Percentiles rank a stretch among this genome's conserved stretches.
Conservation (phyloP, 2,888 invertebrate genomes). For the Tenthredo amoena region DNA sequence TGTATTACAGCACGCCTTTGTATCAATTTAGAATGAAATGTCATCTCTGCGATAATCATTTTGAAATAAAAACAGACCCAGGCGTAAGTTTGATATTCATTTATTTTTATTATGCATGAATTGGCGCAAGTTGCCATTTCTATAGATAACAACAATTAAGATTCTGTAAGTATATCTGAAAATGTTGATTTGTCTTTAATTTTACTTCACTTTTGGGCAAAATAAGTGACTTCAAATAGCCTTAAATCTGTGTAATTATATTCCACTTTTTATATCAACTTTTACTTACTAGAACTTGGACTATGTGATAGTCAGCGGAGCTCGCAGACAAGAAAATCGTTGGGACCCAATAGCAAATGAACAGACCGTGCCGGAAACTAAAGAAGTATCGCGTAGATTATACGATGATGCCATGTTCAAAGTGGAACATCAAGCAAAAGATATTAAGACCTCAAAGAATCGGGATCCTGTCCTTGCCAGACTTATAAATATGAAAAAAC, state of each 20-base stretch:
- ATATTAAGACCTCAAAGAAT: constrained; percentile 85
- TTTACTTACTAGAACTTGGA: constrained; percentile 92
- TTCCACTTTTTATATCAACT: constrained; percentile 61
- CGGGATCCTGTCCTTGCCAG: constrained; percentile 87
- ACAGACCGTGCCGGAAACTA: constrained; percentile 95
- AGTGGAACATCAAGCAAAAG: constrained; percentile 94
- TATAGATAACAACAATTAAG: constrained; percentile 11
- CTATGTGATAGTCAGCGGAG: constrained; percentile 97
- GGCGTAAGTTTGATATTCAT: constrained; percentile 83
- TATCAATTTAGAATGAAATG: constrained; percentile 99
- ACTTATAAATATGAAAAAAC: constrained; percentile 89
- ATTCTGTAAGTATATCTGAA: constrained; percentile 26
- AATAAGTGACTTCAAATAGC: background rate
- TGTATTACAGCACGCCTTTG: constrained; percentile 98
- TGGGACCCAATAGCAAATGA: constrained; percentile 99
- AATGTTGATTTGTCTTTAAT: constrained; percentile 16
- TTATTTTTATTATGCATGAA: constrained; percentile 4
- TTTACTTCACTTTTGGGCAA: background rate
- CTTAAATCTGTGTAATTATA: background rate
- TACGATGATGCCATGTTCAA: constrained; percentile 99
- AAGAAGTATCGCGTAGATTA: constrained; percentile 92
- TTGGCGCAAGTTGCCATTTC: constrained; percentile 6
- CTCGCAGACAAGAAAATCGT: constrained; percentile 96
- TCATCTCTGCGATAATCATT: constrained; percentile 97
- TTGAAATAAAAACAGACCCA: constrained; percentile 99